Percentiles rank a stretch among this genome's conserved stretches.
These are phyloP conservation scores for Nezara viridula DNA, from an alignment of 2,888 invertebrate genomes.

Conservation along the genomic window DNA sequence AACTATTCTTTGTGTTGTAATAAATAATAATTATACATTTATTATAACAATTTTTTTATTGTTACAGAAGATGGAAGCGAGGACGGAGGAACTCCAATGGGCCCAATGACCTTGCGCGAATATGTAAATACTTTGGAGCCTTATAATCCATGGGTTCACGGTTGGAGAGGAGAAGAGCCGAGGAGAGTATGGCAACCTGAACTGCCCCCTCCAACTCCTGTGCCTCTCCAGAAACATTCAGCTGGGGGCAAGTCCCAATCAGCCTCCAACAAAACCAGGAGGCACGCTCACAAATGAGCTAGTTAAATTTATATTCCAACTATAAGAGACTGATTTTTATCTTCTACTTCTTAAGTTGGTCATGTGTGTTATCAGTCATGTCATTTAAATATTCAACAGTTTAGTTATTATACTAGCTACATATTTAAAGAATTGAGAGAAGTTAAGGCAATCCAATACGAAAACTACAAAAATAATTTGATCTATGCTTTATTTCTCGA, in stretches of 20 bases:
- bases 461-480: background rate
- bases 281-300: constrained; percentile 56
- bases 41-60: background rate
- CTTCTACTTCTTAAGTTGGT: constrained; percentile 14
- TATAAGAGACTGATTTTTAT: constrained; percentile 37
- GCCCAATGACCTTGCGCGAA: constrained; percentile 66
- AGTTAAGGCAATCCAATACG: background rate
- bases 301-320: background rate
- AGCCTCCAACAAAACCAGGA: background rate
- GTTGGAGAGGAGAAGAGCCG: constrained; percentile 66
- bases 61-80: constrained; percentile 55
- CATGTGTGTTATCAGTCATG: background rate
- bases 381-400: constrained; percentile 3
- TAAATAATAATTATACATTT: too few species aligned
- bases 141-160: constrained; percentile 66
- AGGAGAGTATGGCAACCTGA: constrained; percentile 53
- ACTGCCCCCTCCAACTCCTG: background rate
- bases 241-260: background rate
- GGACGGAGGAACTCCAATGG: constrained; percentile 62
- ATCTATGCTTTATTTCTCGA: background rate
- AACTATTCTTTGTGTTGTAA: too few species aligned
- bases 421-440: background rate
- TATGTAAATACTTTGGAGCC: constrained; percentile 66
- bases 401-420: background rate
- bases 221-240: background rate